Percentiles rank a stretch among this genome's conserved stretches.
phyloP scores from a whole-genome alignment of 2,113 vertebrate species.

The Hirundichthys speculiger region DNA sequence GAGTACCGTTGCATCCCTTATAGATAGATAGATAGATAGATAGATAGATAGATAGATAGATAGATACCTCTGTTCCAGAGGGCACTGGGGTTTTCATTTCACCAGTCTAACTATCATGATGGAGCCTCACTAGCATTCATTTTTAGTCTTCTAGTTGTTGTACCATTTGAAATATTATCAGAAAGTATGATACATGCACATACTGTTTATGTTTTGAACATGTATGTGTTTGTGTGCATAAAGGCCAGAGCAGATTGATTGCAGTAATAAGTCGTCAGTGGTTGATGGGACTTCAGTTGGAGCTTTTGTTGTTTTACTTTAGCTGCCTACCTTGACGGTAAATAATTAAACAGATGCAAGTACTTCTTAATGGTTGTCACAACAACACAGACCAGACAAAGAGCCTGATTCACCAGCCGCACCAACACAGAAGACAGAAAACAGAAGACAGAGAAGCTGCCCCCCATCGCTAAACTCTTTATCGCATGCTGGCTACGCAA shows the following conservation, averaged over 20 bases:
- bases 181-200: constrained; percentile 35
- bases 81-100: constrained; percentile 63
- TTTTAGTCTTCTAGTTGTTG: constrained; percentile 49
- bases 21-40: too few species aligned
- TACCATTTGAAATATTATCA: constrained; percentile 75
- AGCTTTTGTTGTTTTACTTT: constrained; percentile 60
- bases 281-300: constrained; percentile 78
- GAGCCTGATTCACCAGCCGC: constrained; percentile 43
- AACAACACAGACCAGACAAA: constrained; percentile 62
- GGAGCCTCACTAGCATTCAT: constrained; percentile 31
- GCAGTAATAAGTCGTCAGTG: constrained; percentile 70
- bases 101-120: constrained; percentile 56
- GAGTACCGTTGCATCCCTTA: too few species aligned
- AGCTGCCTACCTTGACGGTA: constrained; percentile 57
- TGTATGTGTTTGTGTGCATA: constrained; percentile 32
- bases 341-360: constrained; percentile 77
- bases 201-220: constrained; percentile 31
- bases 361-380: constrained; percentile 65
- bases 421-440: constrained; percentile 12
- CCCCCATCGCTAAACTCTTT: constrained; percentile 3
- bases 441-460: background rate
- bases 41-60: too few species aligned
- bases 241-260: constrained; percentile 49
- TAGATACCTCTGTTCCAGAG: constrained; percentile 52
- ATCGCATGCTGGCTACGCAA: constrained; percentile 1